Conservation (phyloP, 2,888 invertebrate genomes). For the Sympetrum striolatum region DNA sequence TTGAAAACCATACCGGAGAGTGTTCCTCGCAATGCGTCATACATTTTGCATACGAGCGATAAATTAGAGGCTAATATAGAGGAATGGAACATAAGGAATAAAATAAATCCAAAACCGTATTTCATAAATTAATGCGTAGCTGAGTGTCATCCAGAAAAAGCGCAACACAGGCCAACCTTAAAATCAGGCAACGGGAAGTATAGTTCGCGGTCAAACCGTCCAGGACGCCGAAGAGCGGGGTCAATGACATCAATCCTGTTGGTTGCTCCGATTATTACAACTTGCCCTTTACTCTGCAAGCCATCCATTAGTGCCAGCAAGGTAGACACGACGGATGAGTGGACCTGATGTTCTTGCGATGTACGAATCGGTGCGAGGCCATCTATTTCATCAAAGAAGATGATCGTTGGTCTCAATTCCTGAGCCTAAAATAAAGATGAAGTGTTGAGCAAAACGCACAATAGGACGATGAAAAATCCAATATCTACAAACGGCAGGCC, state of each 20-base stretch:
- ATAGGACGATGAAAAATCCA: too few species aligned
- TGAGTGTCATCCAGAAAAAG: not conserved
- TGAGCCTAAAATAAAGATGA: not conserved
- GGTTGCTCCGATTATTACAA: conserved; percentile 61
- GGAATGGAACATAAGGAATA: too few species aligned
- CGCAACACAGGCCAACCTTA: conserved; percentile 49
- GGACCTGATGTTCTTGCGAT: conserved; percentile 4
- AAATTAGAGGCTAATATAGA: too few species aligned
- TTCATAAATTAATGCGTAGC: too few species aligned
- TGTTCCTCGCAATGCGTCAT: too few species aligned
- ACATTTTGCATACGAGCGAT: too few species aligned
- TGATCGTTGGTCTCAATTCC: not conserved
- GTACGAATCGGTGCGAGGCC: conserved; percentile 17
- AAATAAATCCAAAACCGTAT: too few species aligned
- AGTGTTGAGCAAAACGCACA: too few species aligned
- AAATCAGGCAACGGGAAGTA: conserved; percentile 62
- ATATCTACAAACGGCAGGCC: too few species aligned
- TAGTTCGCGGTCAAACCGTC: conserved; percentile 66
- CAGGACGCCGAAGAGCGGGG: conserved; percentile 65
- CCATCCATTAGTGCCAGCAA: conserved; percentile 18
- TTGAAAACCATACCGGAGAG: too few species aligned
- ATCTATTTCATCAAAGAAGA: conserved; percentile 38
- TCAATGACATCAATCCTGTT: conserved; percentile 66
- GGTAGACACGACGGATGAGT: not conserved
- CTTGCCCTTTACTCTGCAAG: not conserved